Evolutionary conservation across 1,140 invertebrate species (phyloP).

Genomic region (Drosophila cardini): DNA sequence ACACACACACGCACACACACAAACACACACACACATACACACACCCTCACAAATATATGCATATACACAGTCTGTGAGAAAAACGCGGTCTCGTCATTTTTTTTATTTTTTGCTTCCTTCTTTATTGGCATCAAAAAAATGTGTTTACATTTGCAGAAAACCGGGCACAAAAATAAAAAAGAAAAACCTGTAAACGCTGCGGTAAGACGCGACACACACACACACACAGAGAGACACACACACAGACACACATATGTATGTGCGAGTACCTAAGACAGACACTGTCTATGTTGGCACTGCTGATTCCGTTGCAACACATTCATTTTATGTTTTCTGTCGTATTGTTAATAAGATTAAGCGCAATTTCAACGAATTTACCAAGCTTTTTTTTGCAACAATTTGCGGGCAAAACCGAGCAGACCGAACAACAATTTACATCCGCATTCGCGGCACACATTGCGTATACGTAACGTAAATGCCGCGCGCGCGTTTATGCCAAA

Average conservation of each 20-base stretch:
- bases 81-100: conserved; percentile 26
- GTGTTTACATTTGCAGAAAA: conserved; percentile 54
- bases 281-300: neutral
- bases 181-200: conserved; percentile 10
- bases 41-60: neutral
- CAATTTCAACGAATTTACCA: conserved; percentile 8
- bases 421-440: conserved; percentile 19
- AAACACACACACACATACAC: neutral
- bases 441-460: conserved; percentile 44
- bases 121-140: conserved; percentile 26
- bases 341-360: conserved; percentile 25
- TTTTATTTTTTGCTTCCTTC: neutral
- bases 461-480: conserved; percentile 48
- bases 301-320: conserved; percentile 9
- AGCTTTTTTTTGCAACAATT: conserved; percentile 2
- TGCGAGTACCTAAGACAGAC: neutral
- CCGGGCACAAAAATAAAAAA: conserved; percentile 20
- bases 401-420: conserved; percentile 6
- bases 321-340: conserved; percentile 11
- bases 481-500: conserved; percentile 44
- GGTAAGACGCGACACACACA: conserved; percentile 28
- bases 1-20: conserved; percentile 1
- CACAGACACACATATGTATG: neutral
- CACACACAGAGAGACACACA: conserved; percentile 5
- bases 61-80: neutral